Percentiles rank a stretch among this genome's conserved stretches.
Evolutionary conservation across 2,888 invertebrate species (phyloP).

Genomic region (Azorinus chamasolen): DNA sequence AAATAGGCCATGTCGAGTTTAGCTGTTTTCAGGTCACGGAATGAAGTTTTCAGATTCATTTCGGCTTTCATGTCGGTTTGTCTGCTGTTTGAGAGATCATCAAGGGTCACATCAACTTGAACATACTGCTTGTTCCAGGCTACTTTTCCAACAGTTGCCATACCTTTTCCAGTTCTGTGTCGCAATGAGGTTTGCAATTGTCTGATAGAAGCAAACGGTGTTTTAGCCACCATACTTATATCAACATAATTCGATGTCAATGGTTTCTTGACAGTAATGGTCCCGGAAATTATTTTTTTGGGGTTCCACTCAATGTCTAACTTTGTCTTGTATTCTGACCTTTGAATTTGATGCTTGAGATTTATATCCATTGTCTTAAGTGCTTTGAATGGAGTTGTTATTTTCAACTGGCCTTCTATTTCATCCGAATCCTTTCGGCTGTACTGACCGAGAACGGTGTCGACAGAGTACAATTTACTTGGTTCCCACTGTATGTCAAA

Average conservation of each 20-base stretch:
- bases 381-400: constrained; percentile 59
- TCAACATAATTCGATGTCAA: constrained; percentile 59
- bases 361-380: constrained; percentile 42
- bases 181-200: constrained; percentile 52
- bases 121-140: constrained; percentile 59
- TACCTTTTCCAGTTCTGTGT: constrained; percentile 54
- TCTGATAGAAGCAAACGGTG: constrained; percentile 70
- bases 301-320: constrained; percentile 67
- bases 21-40: constrained; percentile 42
- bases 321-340: constrained; percentile 49
- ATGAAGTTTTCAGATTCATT: constrained; percentile 67
- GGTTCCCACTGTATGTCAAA: constrained; percentile 62
- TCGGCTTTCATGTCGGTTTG: constrained; percentile 62
- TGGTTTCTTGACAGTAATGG: constrained; percentile 69
- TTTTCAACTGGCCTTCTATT: constrained; percentile 50
- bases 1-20: constrained; percentile 53
- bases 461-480: constrained; percentile 54
- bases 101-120: constrained; percentile 58
- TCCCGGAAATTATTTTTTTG: constrained; percentile 61
- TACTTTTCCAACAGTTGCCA: constrained; percentile 59
- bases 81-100: constrained; percentile 51
- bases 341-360: constrained; percentile 53
- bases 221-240: constrained; percentile 57
- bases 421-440: constrained; percentile 21
- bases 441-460: constrained; percentile 54